phyloP scores from a whole-genome alignment of 2,888 invertebrate genomes.

The Caenorhabditis japonica region DNA sequence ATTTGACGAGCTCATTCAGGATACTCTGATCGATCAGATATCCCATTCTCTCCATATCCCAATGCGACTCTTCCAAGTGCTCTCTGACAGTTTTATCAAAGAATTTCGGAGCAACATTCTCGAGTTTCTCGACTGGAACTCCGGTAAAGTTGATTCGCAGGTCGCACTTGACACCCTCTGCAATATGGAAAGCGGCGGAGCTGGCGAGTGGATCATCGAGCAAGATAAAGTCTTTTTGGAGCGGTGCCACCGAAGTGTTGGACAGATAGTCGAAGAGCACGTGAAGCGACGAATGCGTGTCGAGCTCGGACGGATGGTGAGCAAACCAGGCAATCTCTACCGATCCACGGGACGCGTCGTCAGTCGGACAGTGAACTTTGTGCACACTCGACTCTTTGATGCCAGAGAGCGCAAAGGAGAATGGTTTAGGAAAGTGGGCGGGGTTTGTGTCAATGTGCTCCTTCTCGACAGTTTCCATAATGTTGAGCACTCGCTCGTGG shows the following conservation, averaged over 20 bases:
- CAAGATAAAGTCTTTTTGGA: slow-evolving; percentile 81
- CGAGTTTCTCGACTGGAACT: slow-evolving; percentile 70
- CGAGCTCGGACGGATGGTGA: slow-evolving; percentile 51
- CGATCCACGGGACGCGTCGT: slow-evolving; percentile 69
- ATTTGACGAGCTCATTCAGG: slow-evolving; percentile 71
- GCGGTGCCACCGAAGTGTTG: slow-evolving; percentile 88
- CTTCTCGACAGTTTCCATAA: slow-evolving; percentile 84
- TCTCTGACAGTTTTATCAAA: slow-evolving; percentile 66
- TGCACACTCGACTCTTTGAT: slow-evolving; percentile 52
- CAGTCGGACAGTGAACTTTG: slow-evolving; percentile 70
- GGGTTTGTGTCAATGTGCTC: slow-evolving; percentile 80
- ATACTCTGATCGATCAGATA: slow-evolving; percentile 81
- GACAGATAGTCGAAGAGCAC: slow-evolving; percentile 80
- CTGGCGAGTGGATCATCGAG: slow-evolving; percentile 70
- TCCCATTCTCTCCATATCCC: slow-evolving; percentile 86
- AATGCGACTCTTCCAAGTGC: slow-evolving; percentile 78
- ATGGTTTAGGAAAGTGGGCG: slow-evolving; percentile 67
- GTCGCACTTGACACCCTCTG: slow-evolving; percentile 58
- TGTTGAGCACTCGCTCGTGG: slow-evolving; percentile 83
- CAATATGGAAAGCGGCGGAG: slow-evolving; percentile 52
- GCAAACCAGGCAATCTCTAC: slow-evolving; percentile 76
- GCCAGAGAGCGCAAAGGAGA: slow-evolving; percentile 48
- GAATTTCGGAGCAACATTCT: slow-evolving; percentile 60
- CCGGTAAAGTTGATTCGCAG: slow-evolving; percentile 67
- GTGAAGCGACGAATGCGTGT: slow-evolving; percentile 56